Base-by-base conservation (phyloP, 1,140 invertebrate species). In the Pseudomyrmex dendroicus region DNA sequence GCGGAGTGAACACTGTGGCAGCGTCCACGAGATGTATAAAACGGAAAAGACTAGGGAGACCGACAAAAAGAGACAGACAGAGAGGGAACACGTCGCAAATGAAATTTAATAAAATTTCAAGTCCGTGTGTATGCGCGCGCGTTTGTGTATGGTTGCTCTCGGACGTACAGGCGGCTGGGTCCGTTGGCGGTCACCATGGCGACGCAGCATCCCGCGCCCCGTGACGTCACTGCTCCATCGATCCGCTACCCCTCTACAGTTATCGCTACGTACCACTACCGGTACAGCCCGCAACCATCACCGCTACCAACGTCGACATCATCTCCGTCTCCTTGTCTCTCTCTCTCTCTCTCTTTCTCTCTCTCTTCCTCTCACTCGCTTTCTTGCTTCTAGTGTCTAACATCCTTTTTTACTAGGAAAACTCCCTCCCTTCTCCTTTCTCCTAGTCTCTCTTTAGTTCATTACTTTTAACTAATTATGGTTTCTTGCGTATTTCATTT, bases 51-150 rank as follows among this genome's bases (percentile, higher is more conserved):
- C 35, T 8, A n/a, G 22, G 4, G 12, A 35, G 15, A 10, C 8
- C 5, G 59, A 10, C 17, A 13, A 48, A 64, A 12, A 52, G 56
- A 44, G 35, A 44, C 20, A 59, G 56, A 82, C 25, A 63, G 61
- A 73, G 20, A 83, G 82, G 87, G 68, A 87, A 89, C 73, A 83
- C 9, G 78, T 73, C 62, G 80, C 64, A 87, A 89, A 91, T 91
- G 90, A 93, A 94, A 94, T 94, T 94, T 94, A 94, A 94, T 94
- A 94, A 94, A 94, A 94, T 94, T 94, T 93, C 92, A 93, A 92
- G 89, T 92, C 85, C 88, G 90, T 85, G 83, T 64, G 20, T 20
- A 0, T 20, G 20, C 20, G 20, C 20, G 20, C 20, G 63, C 88
- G 48, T 62, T 77, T 67, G 62, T 35, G 25, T 35, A n/a, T 77